Percentiles rank a stretch among this genome's conserved stretches.
These are phyloP conservation scores for Geococcyx californianus DNA, from an alignment of 2,113 vertebrate genomes.

Conservation along the genomic window DNA sequence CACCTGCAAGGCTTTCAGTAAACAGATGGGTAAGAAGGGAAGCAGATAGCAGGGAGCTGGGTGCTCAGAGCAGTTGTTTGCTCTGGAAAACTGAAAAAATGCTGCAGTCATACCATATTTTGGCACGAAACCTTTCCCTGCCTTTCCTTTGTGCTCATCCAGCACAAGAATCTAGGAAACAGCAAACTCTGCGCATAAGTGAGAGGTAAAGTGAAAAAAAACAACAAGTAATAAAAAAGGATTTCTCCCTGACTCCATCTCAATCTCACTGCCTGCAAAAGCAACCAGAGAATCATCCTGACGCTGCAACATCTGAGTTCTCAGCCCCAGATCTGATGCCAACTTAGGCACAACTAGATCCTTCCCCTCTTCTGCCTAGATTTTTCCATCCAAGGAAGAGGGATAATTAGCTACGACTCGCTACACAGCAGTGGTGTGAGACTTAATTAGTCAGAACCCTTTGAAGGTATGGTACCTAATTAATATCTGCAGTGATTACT, in stretches of 20 bases:
- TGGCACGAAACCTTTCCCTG: neutral
- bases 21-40: fast-evolving
- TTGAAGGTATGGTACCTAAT: neutral
- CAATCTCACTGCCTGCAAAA: neutral
- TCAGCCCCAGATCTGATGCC: neutral
- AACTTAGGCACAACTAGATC: neutral
- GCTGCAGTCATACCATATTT: neutral
- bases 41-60: neutral
- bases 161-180: neutral
- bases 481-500: neutral
- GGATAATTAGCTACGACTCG: neutral
- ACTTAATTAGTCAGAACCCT: constrained; percentile 9
- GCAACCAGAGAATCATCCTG: neutral
- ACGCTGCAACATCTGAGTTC: neutral
- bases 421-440: neutral
- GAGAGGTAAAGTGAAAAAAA: neutral
- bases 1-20: neutral
- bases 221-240: neutral
- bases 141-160: neutral
- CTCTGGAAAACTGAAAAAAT: neutral
- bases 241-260: neutral
- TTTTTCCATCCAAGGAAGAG: neutral
- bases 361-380: neutral
- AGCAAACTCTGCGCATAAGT: neutral
- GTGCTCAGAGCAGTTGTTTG: neutral